phyloP scores from a whole-genome alignment of 2,797 vertebrate genomes.

The Crypturellus tataupa region DNA sequence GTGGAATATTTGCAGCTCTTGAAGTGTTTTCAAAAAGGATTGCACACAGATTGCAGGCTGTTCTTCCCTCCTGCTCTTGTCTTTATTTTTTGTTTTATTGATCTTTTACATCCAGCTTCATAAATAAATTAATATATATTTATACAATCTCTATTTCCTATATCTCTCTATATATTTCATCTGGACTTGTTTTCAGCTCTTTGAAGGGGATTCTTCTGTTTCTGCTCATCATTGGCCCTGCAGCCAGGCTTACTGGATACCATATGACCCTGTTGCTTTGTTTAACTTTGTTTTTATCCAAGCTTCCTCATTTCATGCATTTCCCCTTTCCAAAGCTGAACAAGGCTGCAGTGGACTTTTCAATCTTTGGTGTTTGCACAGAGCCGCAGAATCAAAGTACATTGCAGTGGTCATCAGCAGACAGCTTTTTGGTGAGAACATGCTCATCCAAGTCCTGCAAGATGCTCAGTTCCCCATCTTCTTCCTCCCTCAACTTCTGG shows the following conservation, averaged over 20 bases:
- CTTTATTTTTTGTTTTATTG: not conserved
- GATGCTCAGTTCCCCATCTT: not conserved
- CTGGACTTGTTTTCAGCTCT: not conserved
- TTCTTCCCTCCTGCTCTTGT: not conserved
- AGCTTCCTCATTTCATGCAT: not conserved
- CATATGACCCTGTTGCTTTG: not conserved
- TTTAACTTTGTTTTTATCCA: not conserved
- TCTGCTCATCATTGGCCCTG: not conserved
- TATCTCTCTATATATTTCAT: not conserved
- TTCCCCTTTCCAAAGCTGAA: conserved; percentile 26
- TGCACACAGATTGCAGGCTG: not conserved
- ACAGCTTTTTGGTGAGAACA: not conserved
- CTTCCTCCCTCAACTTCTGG: not conserved
- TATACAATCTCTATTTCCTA: too few relatives aligned
- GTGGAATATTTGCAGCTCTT: not conserved
- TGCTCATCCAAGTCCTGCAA: not conserved
- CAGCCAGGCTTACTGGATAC: not conserved
- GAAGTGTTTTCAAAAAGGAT: not conserved
- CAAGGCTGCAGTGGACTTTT: not conserved
- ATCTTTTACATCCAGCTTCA: not conserved
- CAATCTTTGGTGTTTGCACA: not conserved
- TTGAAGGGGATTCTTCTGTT: not conserved
- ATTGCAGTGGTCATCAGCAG: not conserved
- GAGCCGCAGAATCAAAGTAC: not conserved
- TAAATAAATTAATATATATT: too few relatives aligned